Evolutionary conservation across 2,888 invertebrate genomes (phyloP), one percentile per base, ranked within the genome.

Genomic region (Eupsilia transversa): DNA sequence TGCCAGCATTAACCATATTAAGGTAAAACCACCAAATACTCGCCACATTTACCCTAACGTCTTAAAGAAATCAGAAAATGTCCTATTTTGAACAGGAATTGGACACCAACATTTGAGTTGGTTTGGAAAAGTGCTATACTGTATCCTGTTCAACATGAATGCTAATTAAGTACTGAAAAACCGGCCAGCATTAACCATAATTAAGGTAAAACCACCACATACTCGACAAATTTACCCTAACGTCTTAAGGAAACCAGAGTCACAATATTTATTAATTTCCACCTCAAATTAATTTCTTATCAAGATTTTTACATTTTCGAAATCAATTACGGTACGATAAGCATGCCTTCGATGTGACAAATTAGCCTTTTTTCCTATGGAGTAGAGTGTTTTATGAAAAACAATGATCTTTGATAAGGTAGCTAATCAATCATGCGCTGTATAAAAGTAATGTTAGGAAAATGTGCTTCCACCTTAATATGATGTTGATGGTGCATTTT

Each of bases 291-390:
- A 87, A 89, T 87, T 86, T 82, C 74, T 71, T 87, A 90, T 90
- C 90, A 89, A 87, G 91, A 87, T 88, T 84, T 84, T 83, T 87
- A 86, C 83, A 86, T 90, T 91, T 80, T 89, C 84, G 86, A 91
- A 92, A 91, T 91, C 92, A 92, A 91, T 91, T 91, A 91, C 57
- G 76, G 49, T 43, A 72, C 89, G 89, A 90, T 91, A 91, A 87
- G 76, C 80, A 56, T 67, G 82, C 80, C 83, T 85, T 87, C 89
- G 83, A 89, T 86, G 86, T 90, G 91, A 92, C 91, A 92, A 92
- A 92, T 92, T 90, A 91, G 86, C 82, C 72, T 87, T 89, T 88
- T 88, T 90, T 88, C 80, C 80, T 72, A 69, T 59, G 69, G 65
- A 85, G 64, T 85, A 78, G 78, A 86, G 87, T 88, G 82, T 87